These are phyloP conservation scores for Lucilia cuprina DNA, from an alignment of 1,140 invertebrate species.

Conservation along the genomic window DNA sequence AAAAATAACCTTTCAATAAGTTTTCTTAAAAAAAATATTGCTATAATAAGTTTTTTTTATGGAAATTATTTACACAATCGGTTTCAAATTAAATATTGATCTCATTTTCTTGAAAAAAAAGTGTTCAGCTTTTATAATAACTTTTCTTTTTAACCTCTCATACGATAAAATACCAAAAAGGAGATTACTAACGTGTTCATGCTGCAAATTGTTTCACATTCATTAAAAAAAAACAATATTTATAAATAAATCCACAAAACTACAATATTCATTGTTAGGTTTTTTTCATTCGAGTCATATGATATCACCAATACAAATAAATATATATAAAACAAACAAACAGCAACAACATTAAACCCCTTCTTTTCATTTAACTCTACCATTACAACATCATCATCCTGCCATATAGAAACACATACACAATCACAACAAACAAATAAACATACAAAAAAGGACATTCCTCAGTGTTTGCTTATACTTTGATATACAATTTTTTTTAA, in stretches of 20 bases:
- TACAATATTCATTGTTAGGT: not conserved
- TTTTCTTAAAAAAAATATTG: too few relatives aligned
- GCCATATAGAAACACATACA: not conserved
- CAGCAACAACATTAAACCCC: constrained; percentile 1
- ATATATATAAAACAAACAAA: constrained; percentile 6
- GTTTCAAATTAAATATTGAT: too few relatives aligned
- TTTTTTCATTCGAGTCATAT: not conserved
- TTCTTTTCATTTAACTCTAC: not conserved
- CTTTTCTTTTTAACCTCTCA: too few relatives aligned
- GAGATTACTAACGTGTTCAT: not conserved
- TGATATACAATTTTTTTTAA: not conserved
- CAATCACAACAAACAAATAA: not conserved
- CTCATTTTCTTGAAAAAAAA: too few relatives aligned
- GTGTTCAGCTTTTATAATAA: too few relatives aligned
- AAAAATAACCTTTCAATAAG: too few relatives aligned
- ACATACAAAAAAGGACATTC: constrained; percentile 58
- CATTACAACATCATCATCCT: not conserved
- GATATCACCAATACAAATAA: not conserved
- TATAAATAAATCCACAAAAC: not conserved
- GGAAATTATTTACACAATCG: too few relatives aligned
- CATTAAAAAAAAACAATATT: not conserved
- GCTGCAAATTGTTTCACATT: constrained; percentile 7
- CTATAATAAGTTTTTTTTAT: too few relatives aligned
- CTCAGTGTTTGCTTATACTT: constrained; percentile 56
- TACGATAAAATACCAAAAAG: too few relatives aligned